Conservation (phyloP, 2,888 invertebrate genomes). For the Erebia epiphron region DNA sequence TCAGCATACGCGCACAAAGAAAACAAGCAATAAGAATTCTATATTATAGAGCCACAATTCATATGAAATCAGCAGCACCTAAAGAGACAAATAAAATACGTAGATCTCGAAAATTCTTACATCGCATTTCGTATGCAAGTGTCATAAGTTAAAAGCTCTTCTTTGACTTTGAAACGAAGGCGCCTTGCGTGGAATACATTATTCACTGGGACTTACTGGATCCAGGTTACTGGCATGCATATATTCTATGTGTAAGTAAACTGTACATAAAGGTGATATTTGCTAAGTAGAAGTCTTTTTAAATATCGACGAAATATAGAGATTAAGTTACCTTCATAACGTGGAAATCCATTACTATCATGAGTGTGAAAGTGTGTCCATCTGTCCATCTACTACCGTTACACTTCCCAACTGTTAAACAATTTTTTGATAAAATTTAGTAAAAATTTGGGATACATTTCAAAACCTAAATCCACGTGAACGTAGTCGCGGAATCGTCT, state of each 20-base stretch:
- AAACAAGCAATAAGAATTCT: background rate
- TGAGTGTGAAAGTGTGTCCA: no score
- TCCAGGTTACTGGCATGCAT: constrained; percentile 15
- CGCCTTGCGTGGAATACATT: constrained; percentile 16
- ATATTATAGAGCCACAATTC: background rate
- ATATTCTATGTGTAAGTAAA: background rate
- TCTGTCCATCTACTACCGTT: no score
- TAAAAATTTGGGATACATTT: no score
- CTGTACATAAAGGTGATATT: background rate
- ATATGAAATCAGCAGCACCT: background rate
- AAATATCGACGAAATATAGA: no score
- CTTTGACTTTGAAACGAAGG: constrained; percentile 10
- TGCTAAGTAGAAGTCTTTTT: background rate
- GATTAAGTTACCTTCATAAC: no score
- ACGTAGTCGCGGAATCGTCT: no score
- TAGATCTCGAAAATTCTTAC: constrained; percentile 1
- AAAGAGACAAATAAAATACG: background rate
- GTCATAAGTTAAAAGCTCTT: constrained; percentile 19
- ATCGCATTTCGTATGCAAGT: constrained; percentile 19
- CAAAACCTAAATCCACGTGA: no score
- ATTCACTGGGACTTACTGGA: constrained; percentile 11
- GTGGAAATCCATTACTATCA: no score
- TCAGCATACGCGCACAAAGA: background rate
- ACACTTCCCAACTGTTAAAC: no score
- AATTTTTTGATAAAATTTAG: no score